Conservation (phyloP, 2,113 vertebrate genomes). For the Pithys albifrons region DNA sequence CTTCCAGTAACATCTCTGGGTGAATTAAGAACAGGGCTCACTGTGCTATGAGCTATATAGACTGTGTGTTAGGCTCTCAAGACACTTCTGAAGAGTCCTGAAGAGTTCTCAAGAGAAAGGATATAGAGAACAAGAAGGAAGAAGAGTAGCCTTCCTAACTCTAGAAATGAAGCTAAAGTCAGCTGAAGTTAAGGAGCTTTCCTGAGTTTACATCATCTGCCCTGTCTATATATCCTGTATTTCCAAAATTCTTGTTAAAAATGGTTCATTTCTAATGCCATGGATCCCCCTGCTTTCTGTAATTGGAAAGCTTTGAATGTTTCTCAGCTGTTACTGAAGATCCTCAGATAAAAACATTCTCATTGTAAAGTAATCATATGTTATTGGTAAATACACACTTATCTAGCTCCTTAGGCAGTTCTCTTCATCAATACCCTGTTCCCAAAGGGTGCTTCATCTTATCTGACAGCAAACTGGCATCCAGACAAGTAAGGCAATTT, state of each 20-base stretch:
- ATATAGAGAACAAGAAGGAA: not conserved
- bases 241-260: not conserved
- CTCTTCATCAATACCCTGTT: not conserved
- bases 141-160: not conserved
- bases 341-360: not conserved
- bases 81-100: not conserved
- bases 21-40: not conserved
- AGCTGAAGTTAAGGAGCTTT: not conserved
- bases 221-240: not conserved
- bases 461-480: not conserved
- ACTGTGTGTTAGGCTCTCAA: not conserved
- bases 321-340: not conserved
- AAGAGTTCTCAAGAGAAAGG: not conserved
- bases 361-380: not conserved
- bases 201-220: not conserved
- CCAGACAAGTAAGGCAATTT: not conserved
- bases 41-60: not conserved
- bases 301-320: not conserved
- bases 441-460: not conserved
- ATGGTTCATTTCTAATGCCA: fast-evolving
- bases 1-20: not conserved
- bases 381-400: not conserved
- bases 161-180: not conserved
- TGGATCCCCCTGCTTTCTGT: not conserved
- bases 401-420: not conserved